Percentiles rank a stretch among this genome's conserved stretches.
phyloP scores from a whole-genome alignment of 2,888 invertebrate genomes.

The Epirrita christyi region DNA sequence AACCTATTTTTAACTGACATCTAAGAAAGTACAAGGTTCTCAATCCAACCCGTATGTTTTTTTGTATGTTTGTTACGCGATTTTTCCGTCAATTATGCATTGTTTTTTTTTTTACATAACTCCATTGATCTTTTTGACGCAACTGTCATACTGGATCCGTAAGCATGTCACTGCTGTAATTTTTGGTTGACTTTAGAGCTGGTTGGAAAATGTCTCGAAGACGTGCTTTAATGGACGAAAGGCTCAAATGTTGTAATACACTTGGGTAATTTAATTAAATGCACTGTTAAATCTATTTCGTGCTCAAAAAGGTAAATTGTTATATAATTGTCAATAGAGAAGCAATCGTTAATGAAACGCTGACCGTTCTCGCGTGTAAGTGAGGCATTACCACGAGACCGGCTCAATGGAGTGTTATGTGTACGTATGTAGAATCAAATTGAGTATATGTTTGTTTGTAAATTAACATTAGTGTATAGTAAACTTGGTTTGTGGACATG shows the following conservation, averaged over 20 bases:
- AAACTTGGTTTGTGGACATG: too few species aligned
- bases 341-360: conserved; percentile 20
- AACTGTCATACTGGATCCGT: too few species aligned
- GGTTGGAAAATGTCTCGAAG: too few species aligned
- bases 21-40: too few species aligned
- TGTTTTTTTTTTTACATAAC: too few species aligned
- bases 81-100: too few species aligned
- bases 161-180: too few species aligned
- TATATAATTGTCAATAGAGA: conserved; percentile 24
- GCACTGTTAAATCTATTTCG: conserved; percentile 14
- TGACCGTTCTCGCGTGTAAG: conserved; percentile 26
- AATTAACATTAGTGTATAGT: conserved; percentile 13
- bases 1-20: too few species aligned
- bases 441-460: conserved; percentile 6
- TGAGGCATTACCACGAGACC: conserved; percentile 26
- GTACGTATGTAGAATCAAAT: neutral
- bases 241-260: conserved; percentile 1
- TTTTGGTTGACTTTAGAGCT: too few species aligned
- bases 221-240: neutral
- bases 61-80: too few species aligned
- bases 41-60: too few species aligned
- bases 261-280: conserved; percentile 15
- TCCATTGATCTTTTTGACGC: too few species aligned
- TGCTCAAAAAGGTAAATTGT: conserved; percentile 20
- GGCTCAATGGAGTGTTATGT: conserved; percentile 26